Conservation (phyloP, 2,797 vertebrate genomes). For the Sphenopsis melanotis region DNA sequence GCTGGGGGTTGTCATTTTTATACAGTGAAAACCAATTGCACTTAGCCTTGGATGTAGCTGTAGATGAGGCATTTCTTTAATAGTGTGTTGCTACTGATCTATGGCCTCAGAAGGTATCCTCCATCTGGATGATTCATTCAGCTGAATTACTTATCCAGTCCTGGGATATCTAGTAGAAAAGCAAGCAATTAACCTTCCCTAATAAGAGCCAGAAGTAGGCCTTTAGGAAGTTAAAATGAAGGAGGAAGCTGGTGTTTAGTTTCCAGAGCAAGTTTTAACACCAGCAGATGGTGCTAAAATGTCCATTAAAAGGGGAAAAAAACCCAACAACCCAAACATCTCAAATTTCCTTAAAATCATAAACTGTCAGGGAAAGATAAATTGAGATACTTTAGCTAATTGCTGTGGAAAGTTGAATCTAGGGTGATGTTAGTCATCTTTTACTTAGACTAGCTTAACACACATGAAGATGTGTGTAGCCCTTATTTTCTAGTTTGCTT, state of each 20-base stretch:
- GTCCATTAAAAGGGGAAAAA: conserved; percentile 66
- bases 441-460: conserved; percentile 54
- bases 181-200: conserved; percentile 61
- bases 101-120: not conserved
- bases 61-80: not conserved
- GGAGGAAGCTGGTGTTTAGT: conserved; percentile 42
- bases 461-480: conserved; percentile 11
- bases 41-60: not conserved
- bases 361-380: conserved; percentile 84
- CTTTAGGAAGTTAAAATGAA: conserved; percentile 39
- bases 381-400: conserved; percentile 85
- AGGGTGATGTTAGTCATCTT: conserved; percentile 75
- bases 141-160: conserved; percentile 26
- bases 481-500: conserved; percentile 42
- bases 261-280: conserved; percentile 70
- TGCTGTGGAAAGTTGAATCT: conserved; percentile 81
- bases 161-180: conserved; percentile 43
- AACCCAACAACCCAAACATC: conserved; percentile 49
- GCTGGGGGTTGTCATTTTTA: not conserved
- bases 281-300: conserved; percentile 94
- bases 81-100: not conserved
- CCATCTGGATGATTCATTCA: conserved; percentile 15
- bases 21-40: not conserved
- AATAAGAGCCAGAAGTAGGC: conserved; percentile 49
- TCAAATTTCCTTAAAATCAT: conserved; percentile 85